Evolutionary conservation across 2,888 invertebrate genomes (phyloP).

Genomic region (Quadroppia sp.): DNA sequence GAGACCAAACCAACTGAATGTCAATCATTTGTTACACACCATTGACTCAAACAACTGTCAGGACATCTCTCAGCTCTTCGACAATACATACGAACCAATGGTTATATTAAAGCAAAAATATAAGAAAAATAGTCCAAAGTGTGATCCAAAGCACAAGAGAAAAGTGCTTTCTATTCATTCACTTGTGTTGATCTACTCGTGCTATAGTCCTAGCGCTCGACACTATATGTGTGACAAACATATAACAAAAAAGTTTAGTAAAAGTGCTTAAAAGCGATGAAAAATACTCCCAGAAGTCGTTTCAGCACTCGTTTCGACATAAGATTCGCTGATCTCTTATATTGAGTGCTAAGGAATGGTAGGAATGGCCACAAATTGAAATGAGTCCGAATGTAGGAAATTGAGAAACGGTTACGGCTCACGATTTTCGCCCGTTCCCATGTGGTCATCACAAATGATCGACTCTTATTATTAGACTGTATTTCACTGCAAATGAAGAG

Average conservation of each 20-base stretch:
- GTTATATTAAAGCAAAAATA: not conserved
- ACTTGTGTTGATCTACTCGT: too few species aligned
- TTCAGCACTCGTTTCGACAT: not conserved
- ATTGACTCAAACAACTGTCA: conserved; percentile 32
- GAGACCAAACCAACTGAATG: conserved; percentile 22
- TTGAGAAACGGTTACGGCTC: conserved; percentile 24
- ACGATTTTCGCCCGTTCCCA: not conserved
- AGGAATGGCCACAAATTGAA: conserved; percentile 34
- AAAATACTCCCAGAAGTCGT: conserved; percentile 31
- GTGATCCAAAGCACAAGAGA: not conserved
- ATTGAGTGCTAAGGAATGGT: not conserved
- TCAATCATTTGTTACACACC: conserved; percentile 37
- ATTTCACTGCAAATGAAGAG: not conserved
- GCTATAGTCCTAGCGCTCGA: not conserved
- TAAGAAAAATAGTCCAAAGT: not conserved
- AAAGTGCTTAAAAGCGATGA: conserved; percentile 17
- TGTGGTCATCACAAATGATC: not conserved
- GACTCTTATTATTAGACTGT: not conserved
- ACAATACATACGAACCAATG: not conserved
- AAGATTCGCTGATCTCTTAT: not conserved
- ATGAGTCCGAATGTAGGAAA: conserved; percentile 24
- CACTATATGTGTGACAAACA: too few species aligned
- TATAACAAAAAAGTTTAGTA: not conserved
- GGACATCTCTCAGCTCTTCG: not conserved
- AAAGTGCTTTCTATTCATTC: not conserved